Evolutionary conservation across 2,113 vertebrate genomes (phyloP).

Genomic region (Onychostruthus taczanowskii): DNA sequence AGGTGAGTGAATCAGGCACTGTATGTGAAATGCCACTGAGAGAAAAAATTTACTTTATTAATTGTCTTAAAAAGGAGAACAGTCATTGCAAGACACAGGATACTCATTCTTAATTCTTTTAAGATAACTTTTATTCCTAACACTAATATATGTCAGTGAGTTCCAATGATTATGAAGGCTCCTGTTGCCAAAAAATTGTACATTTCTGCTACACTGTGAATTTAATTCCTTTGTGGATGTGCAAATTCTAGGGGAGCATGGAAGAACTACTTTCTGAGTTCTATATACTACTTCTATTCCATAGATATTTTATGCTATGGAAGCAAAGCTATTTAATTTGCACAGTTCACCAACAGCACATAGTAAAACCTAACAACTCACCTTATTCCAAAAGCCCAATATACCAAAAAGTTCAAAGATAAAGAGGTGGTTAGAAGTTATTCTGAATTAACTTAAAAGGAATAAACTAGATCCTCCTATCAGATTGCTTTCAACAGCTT

Average conservation of each 20-base stretch:
- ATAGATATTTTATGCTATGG: background rate
- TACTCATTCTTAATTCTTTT: background rate
- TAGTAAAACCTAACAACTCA: background rate
- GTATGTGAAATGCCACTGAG: background rate
- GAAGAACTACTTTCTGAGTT: background rate
- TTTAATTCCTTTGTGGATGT: background rate
- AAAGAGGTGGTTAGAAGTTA: background rate
- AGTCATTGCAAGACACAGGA: background rate
- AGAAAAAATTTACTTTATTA: background rate
- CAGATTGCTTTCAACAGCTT: conserved; percentile 31
- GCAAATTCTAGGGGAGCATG: background rate
- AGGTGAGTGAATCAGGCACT: background rate
- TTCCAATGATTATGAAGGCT: background rate
- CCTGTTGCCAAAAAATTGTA: background rate
- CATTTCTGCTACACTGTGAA: background rate
- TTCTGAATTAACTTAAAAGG: background rate
- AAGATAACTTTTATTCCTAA: background rate
- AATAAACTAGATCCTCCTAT: conserved; percentile 16
- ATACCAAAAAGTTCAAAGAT: background rate
- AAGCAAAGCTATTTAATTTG: background rate
- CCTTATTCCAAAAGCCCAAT: background rate
- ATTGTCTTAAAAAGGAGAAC: background rate
- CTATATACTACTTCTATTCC: background rate
- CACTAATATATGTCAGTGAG: background rate
- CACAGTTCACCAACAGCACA: background rate